These are phyloP conservation scores for Lacerta viridis DNA, from an alignment of 2,797 vertebrate genomes.

Conservation along the genomic window DNA sequence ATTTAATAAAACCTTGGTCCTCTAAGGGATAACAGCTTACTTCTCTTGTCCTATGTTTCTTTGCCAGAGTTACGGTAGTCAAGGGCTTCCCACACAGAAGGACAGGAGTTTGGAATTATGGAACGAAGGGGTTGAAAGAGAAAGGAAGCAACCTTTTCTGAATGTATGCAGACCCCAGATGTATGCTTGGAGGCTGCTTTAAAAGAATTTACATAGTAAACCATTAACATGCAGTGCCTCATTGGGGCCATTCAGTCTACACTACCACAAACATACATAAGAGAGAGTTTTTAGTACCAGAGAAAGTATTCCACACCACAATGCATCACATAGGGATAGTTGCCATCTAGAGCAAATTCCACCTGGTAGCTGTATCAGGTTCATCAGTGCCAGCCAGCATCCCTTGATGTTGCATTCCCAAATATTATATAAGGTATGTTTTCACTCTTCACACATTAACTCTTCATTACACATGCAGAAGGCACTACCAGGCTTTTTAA, in stretches of 20 bases:
- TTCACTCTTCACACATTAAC: background rate
- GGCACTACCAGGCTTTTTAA: background rate
- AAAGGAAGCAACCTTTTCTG: background rate
- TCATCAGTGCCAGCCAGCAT: background rate
- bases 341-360: background rate
- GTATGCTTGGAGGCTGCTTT: background rate
- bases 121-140: too few relatives aligned
- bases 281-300: background rate
- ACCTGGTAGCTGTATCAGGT: background rate
- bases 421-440: background rate
- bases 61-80: background rate
- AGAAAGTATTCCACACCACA: background rate
- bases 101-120: background rate
- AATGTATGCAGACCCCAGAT: background rate
- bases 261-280: background rate
- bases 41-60: background rate
- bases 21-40: background rate
- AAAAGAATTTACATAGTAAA: background rate
- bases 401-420: background rate
- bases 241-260: background rate
- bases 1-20: background rate
- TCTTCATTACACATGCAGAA: background rate
- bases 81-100: background rate
- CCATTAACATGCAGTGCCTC: background rate
- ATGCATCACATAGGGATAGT: background rate